phyloP scores from a whole-genome alignment of 2,888 invertebrate species.

The Girardia tigrina region DNA sequence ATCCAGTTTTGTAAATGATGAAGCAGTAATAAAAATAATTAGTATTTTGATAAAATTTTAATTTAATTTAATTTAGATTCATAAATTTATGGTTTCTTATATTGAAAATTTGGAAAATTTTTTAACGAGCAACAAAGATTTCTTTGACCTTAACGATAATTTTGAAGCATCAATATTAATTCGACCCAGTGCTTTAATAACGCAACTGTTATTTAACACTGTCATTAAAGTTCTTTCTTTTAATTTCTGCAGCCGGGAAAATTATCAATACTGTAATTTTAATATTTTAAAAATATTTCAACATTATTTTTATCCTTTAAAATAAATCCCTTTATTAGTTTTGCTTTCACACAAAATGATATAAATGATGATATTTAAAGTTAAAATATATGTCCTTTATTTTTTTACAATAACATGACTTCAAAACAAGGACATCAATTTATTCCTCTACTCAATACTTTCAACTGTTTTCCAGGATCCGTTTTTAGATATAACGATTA shows the following conservation, averaged over 20 bases:
- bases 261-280: neutral
- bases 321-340: too few relatives aligned
- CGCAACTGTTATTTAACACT: neutral
- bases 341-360: too few relatives aligned
- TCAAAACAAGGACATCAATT: too few relatives aligned
- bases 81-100: neutral
- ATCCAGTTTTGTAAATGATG: neutral
- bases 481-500: too few relatives aligned
- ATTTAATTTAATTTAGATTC: neutral
- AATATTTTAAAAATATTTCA: too few relatives aligned
- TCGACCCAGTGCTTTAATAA: neutral
- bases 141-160: neutral
- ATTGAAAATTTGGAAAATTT: constrained; percentile 17
- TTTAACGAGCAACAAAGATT: neutral
- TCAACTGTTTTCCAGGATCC: too few relatives aligned
- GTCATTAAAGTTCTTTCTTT: neutral
- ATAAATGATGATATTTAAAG: too few relatives aligned
- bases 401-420: too few relatives aligned
- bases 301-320: too few relatives aligned
- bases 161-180: neutral
- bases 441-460: too few relatives aligned
- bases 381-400: too few relatives aligned
- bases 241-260: neutral
- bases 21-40: neutral
- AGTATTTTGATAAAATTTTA: neutral